Evolutionary conservation across 2,113 vertebrate genomes (phyloP).

Genomic region (Pelodiscus sinensis): DNA sequence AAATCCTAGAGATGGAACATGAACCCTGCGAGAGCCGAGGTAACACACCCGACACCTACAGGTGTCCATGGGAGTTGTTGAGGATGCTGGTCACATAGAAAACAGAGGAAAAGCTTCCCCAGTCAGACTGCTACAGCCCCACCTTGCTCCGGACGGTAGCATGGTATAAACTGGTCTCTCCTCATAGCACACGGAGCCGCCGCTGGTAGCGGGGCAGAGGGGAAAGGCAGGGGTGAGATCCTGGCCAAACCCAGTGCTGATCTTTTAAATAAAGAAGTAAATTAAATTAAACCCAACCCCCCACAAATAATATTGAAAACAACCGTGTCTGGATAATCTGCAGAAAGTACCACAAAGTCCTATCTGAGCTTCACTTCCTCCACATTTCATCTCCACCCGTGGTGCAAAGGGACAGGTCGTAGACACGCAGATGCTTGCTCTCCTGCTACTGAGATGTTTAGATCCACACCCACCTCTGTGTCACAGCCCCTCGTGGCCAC

Average conservation of each 20-base stretch:
- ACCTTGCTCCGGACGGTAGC: background rate
- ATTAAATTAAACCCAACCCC: background rate
- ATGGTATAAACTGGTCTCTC: background rate
- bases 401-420: background rate
- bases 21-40: background rate
- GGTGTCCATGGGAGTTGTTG: background rate
- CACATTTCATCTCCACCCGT: background rate
- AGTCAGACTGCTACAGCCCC: background rate
- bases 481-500: background rate
- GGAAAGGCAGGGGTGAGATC: background rate
- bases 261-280: background rate
- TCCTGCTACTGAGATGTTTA: background rate
- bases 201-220: background rate
- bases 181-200: background rate
- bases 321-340: background rate
- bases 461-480: rapidly evolving
- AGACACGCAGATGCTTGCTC: background rate
- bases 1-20: background rate
- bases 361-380: background rate
- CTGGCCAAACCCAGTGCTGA: background rate
- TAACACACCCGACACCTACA: background rate
- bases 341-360: background rate
- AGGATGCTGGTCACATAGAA: background rate
- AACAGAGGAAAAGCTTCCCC: background rate
- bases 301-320: background rate